These are phyloP conservation scores for Hylaea fasciaria DNA, from an alignment of 2,888 invertebrate species.

Conservation along the genomic window DNA sequence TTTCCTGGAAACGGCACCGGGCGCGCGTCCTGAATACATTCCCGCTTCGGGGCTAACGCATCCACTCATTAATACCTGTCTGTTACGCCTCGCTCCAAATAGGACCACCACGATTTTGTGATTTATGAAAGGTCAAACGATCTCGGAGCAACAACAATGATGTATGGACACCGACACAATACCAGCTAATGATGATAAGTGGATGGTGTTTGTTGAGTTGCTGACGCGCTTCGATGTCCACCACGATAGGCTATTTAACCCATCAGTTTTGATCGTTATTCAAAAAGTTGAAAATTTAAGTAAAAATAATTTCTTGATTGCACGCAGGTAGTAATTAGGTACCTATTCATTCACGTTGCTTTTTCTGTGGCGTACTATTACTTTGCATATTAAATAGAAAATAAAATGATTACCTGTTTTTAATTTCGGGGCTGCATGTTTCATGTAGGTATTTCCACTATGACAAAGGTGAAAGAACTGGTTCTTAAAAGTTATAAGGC, in stretches of 20 bases:
- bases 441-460: slow-evolving; percentile 3
- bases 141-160: slow-evolving; percentile 32
- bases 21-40: slow-evolving; percentile 52
- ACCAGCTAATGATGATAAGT: slow-evolving; percentile 32
- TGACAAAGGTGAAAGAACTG: slow-evolving; percentile 13
- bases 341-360: too few species aligned
- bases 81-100: slow-evolving; percentile 57
- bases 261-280: slow-evolving; percentile 6
- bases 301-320: too few species aligned
- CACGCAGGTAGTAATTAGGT: too few species aligned
- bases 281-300: slow-evolving; percentile 2
- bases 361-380: too few species aligned
- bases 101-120: slow-evolving; percentile 52
- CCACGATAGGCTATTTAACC: slow-evolving; percentile 9
- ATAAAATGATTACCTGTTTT: neutral
- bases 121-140: slow-evolving; percentile 47
- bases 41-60: slow-evolving; percentile 36
- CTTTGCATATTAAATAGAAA: too few species aligned
- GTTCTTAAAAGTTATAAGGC: slow-evolving; percentile 3
- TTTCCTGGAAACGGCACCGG: slow-evolving; percentile 58
- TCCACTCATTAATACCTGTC: slow-evolving; percentile 70
- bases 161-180: slow-evolving; percentile 27
- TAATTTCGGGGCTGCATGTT: neutral
- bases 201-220: slow-evolving; percentile 26
- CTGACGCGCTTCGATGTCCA: slow-evolving; percentile 22